Conservation (phyloP, 2,888 invertebrate species). For the Drosophila pullipes region DNA sequence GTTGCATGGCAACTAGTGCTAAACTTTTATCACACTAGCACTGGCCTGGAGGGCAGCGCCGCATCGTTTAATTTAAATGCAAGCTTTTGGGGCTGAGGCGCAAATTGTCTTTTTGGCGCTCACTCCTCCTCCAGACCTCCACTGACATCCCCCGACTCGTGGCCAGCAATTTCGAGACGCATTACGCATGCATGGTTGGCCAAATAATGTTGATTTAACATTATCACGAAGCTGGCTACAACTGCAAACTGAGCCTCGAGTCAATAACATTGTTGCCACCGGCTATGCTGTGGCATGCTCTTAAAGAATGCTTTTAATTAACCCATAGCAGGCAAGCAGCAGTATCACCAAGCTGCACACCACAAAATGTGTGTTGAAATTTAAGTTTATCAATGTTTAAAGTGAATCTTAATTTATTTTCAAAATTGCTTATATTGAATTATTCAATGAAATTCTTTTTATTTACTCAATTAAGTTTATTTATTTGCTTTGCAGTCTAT, state of each 20-base stretch:
- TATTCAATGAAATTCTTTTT: background rate
- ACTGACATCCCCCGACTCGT: conserved; percentile 1
- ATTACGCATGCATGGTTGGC: conserved; percentile 84
- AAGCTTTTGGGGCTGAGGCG: conserved; percentile 65
- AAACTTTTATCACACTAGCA: conserved; percentile 70
- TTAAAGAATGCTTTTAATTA: conserved; percentile 3
- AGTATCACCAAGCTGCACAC: background rate
- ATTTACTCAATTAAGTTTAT: background rate
- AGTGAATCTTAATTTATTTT: background rate
- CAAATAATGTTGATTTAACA: conserved; percentile 85
- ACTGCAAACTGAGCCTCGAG: conserved; percentile 40
- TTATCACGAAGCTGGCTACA: conserved; percentile 65
- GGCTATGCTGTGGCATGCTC: conserved; percentile 6
- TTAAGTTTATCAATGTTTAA: background rate
- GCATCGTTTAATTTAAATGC: conserved; percentile 75
- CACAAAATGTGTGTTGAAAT: background rate
- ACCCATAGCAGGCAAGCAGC: background rate
- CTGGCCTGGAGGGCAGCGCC: conserved; percentile 10
- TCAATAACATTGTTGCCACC: conserved; percentile 40
- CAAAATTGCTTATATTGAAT: background rate
- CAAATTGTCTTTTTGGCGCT: conserved; percentile 71
- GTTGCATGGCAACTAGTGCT: conserved; percentile 55
- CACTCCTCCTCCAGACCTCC: background rate
- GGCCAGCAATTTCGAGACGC: conserved; percentile 72
- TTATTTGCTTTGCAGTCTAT: background rate